These are phyloP conservation scores for Brachyhypopomus occidentalis DNA, from an alignment of 2,113 vertebrate genomes.

Conservation along the genomic window DNA sequence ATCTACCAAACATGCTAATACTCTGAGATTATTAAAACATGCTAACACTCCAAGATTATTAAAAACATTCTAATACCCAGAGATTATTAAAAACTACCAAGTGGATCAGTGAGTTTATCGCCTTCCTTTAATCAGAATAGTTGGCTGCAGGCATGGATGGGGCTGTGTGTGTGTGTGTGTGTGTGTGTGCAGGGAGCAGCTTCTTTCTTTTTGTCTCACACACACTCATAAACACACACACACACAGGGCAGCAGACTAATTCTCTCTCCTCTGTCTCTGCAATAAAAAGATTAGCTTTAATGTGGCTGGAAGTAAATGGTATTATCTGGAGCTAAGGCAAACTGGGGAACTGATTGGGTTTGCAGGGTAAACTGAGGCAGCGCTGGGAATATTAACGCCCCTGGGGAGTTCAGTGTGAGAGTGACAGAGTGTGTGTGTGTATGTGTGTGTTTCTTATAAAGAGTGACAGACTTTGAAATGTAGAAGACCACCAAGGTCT, in stretches of 20 bases:
- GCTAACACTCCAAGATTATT: conserved; percentile 36
- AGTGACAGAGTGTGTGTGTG: conserved; percentile 15
- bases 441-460: conserved; percentile 10
- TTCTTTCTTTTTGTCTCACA: too few relatives aligned
- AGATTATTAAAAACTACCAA: conserved; percentile 61
- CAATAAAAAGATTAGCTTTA: conserved; percentile 59
- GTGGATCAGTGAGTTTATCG: conserved; percentile 36
- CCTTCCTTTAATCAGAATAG: conserved; percentile 49
- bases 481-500: conserved; percentile 32
- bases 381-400: conserved; percentile 42
- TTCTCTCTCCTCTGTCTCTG: conserved; percentile 42
- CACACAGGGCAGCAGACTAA: conserved; percentile 11
- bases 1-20: conserved; percentile 50
- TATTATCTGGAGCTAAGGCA: conserved; percentile 54
- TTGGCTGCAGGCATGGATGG: conserved; percentile 21
- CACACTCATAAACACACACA: conserved; percentile 30
- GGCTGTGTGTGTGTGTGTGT: conserved; percentile 9
- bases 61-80: conserved; percentile 45
- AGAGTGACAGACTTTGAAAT: conserved; percentile 23
- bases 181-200: too few relatives aligned
- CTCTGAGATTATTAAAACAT: conserved; percentile 10
- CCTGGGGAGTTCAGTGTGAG: conserved; percentile 17
- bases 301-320: conserved; percentile 57
- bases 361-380: conserved; percentile 44
- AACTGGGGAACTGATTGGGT: conserved; percentile 30